Base-by-base conservation (phyloP, 2,888 invertebrate species). In the Ctenicera cuprea region DNA sequence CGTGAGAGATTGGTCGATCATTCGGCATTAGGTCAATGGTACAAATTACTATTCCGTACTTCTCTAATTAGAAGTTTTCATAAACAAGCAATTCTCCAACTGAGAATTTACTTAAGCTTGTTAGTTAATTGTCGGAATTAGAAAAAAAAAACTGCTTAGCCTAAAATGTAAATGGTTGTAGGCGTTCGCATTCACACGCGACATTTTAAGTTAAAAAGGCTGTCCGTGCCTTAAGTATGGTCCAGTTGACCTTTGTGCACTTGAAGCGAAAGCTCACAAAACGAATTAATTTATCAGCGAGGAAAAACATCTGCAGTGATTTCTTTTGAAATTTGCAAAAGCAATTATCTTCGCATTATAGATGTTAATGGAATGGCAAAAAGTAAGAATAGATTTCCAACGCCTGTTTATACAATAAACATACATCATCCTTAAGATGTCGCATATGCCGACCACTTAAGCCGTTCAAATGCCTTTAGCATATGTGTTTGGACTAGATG, bases 371-470 rank as follows among this genome's bases (percentile, higher is more conserved):
- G 37, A 8, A 57, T 2, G 26, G 26, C 43, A 43, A 62, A 62
- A 62, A 62, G 41, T 20, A 38, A 62, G 43, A 41, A 41, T 64
- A 48, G 59, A 61, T 61, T 64, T 72, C 48, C 54, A 30, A 66
- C 66, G 61, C 26, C 65, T 66, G 72, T 72, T 66, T 41, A 59
- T 71, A 41, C 66, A 66, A 71, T 65, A 61, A 71, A 61, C 71
- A 71, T 65, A 57, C 59, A 71, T 70, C 59, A 54, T 45, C 48
- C 12, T 38, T 20, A 63, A 50, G 64, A 62, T 66, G 70, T 66
- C 74, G 67, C 74, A 74, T 66, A 71, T 66, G 70, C 63, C 48
- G 54, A 52, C 71, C 57, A 67, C 71, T 71, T 68, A 62, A 54
- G 37, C 59, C 57, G 65, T 74, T 54, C 65, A 66, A 71, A 71